Conservation (phyloP, 1,140 invertebrate genomes). For the Plectus sambesii region DNA sequence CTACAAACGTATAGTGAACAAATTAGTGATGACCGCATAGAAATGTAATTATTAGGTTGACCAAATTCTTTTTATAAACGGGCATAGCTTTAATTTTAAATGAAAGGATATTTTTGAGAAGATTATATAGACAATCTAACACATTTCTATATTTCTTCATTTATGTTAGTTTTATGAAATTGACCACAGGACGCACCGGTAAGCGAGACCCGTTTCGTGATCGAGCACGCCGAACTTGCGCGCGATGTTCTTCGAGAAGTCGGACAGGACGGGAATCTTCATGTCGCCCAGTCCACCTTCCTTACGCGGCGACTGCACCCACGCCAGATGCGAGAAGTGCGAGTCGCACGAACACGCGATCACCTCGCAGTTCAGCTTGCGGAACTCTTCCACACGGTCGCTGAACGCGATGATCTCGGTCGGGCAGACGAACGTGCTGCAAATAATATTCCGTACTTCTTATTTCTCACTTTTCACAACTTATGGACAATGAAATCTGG, state of each 20-base stretch:
- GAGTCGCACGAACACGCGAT: constrained; percentile 72
- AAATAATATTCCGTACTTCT: too few relatives aligned
- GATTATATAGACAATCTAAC: neutral
- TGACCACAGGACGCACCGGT: constrained; percentile 59
- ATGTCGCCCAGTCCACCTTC: constrained; percentile 75
- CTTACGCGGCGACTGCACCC: constrained; percentile 55
- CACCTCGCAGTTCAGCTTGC: constrained; percentile 58
- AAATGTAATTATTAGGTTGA: too few relatives aligned
- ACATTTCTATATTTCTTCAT: constrained; percentile 54
- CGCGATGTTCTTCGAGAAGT: constrained; percentile 78
- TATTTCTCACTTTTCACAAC: neutral
- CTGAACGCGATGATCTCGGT: constrained; percentile 79
- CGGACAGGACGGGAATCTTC: constrained; percentile 78
- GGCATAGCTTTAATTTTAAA: too few relatives aligned
- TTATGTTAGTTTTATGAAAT: constrained; percentile 5
- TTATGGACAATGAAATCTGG: neutral
- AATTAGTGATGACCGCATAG: too few relatives aligned
- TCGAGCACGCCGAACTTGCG: constrained; percentile 74
- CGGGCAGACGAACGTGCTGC: constrained; percentile 73
- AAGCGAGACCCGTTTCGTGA: constrained; percentile 68
- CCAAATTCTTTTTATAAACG: too few relatives aligned
- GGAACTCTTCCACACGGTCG: constrained; percentile 64
- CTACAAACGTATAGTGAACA: too few relatives aligned
- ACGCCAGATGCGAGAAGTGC: constrained; percentile 72
- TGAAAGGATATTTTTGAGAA: too few relatives aligned